phyloP scores from a whole-genome alignment of 2,888 invertebrate species.

The Agriopis marginaria region DNA sequence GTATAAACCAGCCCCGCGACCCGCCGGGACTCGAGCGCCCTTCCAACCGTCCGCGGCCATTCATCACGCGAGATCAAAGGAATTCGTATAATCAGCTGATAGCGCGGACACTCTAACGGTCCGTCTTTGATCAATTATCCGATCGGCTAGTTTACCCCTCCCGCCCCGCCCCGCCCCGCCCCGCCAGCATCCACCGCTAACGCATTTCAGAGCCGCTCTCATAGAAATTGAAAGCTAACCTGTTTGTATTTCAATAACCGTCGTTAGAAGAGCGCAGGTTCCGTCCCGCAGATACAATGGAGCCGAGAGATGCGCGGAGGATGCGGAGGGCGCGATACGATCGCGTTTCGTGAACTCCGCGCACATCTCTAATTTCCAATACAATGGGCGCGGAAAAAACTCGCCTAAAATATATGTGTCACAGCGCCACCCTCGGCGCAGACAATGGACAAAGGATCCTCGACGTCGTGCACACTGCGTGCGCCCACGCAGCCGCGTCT shows the following conservation, averaged over 20 bases:
- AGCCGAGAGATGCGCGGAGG: constrained; percentile 73
- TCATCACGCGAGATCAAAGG: constrained; percentile 78
- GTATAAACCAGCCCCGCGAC: constrained; percentile 73
- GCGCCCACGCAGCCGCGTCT: constrained; percentile 72
- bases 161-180: constrained; percentile 54
- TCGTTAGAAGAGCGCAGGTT: constrained; percentile 54
- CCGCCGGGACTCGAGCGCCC: constrained; percentile 63
- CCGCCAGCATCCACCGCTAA: constrained; percentile 51
- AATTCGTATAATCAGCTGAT: constrained; percentile 78
- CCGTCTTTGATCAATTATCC: constrained; percentile 76
- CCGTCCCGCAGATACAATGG: constrained; percentile 63
- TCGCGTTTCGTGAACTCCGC: constrained; percentile 81
- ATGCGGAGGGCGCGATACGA: constrained; percentile 75
- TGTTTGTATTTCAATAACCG: constrained; percentile 73
- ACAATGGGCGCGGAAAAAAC: constrained; percentile 84
- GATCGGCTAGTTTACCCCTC: constrained; percentile 61
- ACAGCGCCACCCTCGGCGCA: constrained; percentile 81
- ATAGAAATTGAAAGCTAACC: constrained; percentile 82
- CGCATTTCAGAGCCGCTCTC: constrained; percentile 66
- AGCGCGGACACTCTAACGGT: constrained; percentile 71
- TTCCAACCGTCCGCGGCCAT: constrained; percentile 63
- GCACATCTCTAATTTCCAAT: constrained; percentile 83
- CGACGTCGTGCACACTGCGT: constrained; percentile 65
- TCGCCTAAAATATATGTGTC: constrained; percentile 84
- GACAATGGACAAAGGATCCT: constrained; percentile 80